These are phyloP conservation scores for Trematocara nigrifrons DNA, from an alignment of 2,113 vertebrate genomes.

Conservation along the genomic window DNA sequence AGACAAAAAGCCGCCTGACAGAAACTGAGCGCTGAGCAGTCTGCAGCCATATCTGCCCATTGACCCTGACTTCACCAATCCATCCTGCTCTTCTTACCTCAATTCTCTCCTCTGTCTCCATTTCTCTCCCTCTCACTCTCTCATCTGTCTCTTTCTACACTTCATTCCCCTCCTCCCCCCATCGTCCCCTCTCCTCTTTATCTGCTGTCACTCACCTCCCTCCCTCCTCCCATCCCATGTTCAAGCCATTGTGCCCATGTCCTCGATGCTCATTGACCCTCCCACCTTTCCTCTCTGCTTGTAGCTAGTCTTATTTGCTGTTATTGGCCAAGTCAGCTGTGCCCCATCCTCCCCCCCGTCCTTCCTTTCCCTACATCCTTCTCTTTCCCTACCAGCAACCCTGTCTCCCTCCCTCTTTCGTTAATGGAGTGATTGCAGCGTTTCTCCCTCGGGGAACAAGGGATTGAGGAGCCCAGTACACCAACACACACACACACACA, in stretches of 20 bases:
- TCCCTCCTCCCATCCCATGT: constrained; percentile 40
- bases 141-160: constrained; percentile 39
- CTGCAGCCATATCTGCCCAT: constrained; percentile 41
- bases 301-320: constrained; percentile 74
- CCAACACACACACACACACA: constrained; percentile 3
- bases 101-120: constrained; percentile 44
- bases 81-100: constrained; percentile 43
- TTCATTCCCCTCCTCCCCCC: not conserved
- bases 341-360: constrained; percentile 34
- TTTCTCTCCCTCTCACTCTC: constrained; percentile 22
- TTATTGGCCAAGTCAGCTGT: constrained; percentile 76
- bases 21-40: constrained; percentile 26
- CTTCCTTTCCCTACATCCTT: not conserved
- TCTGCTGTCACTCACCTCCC: constrained; percentile 57
- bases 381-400: constrained; percentile 4
- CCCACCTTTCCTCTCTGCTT: constrained; percentile 27
- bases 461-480: constrained; percentile 41
- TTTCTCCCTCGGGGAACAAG: constrained; percentile 55
- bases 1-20: constrained; percentile 4
- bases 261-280: constrained; percentile 51
- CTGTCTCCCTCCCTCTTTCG: constrained; percentile 36
- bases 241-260: constrained; percentile 58
- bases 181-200: constrained; percentile 41
- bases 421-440: constrained; percentile 76
- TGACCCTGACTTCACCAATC: constrained; percentile 37